Base-by-base conservation (phyloP, 2,888 invertebrate species). In the Drosophila algonquin region DNA sequence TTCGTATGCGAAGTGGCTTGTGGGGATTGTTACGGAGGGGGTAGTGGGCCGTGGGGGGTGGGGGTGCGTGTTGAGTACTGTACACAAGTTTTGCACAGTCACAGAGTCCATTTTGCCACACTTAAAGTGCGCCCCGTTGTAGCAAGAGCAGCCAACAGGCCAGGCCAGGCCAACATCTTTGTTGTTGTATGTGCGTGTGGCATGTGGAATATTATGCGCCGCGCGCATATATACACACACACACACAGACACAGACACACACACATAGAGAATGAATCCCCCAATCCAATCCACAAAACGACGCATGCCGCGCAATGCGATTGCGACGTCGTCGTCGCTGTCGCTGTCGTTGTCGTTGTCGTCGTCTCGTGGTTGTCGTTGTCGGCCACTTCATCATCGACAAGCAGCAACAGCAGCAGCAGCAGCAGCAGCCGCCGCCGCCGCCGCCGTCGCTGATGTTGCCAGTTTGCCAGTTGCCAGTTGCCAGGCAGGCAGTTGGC, bases 381-480 rank as follows among this genome's bases (percentile, higher is more conserved):
- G 71, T 74, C 80, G 87, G 84, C 59, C 74, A 87, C 81, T 84
- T 81, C 81, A 87, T 84, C 87, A 87, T 84, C 85, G 85, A 81
- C 87, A 73, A 81, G 79, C 79, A 76, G 40, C 50, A 55, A 14
- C 48, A 55, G 9, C 45, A 56, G 46, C 51, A 46, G 47, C 53
- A 52, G 57, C n/a, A 81, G 79, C 79, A 76, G 40, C 50, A 55
- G 10, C 48, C 51, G 9, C 45, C 51, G 46, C 51, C 40, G 47
- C 53, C 47, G 57, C 51, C 54, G 16, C 21, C 30, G 47, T 21
- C 40, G 54, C 35, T 35, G 46, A 30, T 55, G 65, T 40, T 40
- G 40, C 40, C 40, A 40, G 40, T 40, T 40, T 40, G 40, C 40
- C 40, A 40, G 40, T 40, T 40, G 40, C 40, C 40, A 40, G 40